Conservation (phyloP, 2,888 invertebrate species). For the Drosophila birchii region DNA sequence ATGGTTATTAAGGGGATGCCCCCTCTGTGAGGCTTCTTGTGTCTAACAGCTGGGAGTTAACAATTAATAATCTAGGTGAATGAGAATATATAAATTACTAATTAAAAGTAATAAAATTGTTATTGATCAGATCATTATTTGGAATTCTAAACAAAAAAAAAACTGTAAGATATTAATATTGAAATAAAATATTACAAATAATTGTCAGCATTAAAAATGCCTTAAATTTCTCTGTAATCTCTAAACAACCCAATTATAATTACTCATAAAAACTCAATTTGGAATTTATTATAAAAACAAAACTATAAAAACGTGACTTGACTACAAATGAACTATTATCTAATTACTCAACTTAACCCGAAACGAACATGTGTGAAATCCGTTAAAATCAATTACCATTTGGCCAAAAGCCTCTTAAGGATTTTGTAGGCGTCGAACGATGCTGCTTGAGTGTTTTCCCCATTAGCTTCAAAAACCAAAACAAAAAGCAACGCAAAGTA, state of each 20-base stretch:
- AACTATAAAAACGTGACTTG: conserved; percentile 8
- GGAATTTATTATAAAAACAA: background rate
- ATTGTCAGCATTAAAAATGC: background rate
- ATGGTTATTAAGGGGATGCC: conserved; percentile 44
- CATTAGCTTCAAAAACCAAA: conserved; percentile 33
- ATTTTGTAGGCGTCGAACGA: conserved; percentile 36
- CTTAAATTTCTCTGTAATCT: background rate
- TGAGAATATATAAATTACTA: background rate
- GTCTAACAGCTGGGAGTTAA: background rate
- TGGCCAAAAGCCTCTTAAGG: conserved; percentile 33
- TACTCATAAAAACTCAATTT: background rate
- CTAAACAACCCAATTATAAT: background rate
- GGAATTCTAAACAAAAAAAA: background rate
- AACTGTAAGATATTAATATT: background rate
- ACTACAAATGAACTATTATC: conserved; percentile 3
- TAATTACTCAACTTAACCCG: conserved; percentile 14
- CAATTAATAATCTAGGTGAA: conserved; percentile 3
- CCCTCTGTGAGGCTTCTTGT: conserved; percentile 18
- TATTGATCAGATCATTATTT: background rate
- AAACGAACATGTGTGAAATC: conserved; percentile 28
- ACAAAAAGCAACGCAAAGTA: conserved; percentile 15
- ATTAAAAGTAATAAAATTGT: background rate
- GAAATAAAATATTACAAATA: background rate
- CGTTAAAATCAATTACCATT: conserved; percentile 42
- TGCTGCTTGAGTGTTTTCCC: conserved; percentile 37